Base-by-base conservation (phyloP, 2,888 invertebrate species). In the Agrochola circellaris region DNA sequence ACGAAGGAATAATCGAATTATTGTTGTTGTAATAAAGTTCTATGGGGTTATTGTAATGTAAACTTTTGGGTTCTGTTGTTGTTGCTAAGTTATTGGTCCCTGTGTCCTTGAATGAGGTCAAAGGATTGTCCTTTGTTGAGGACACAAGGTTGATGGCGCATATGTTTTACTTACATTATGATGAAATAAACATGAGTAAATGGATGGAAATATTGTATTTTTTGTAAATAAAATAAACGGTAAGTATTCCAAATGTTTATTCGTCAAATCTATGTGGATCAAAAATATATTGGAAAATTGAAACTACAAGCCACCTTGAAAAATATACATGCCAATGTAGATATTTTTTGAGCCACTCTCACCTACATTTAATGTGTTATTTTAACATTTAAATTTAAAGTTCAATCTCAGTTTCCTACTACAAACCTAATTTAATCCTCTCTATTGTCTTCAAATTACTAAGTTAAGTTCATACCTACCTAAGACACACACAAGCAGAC, bases 71-170 rank as follows among this genome's bases (percentile, higher is more conserved):
- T 69, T 66, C 30, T n/a, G 58, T 51, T 72, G 26, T 68, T n/a
- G 62, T 69, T 64, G 69, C 26, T 8, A 45, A 51, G 73, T 54
- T 68, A 70, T 75, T 70, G 56, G 56, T 11, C 30, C 11, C 2
- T 56, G 17, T 70, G 82, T 62, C 77, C 73, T 83, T 77, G 42
- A 54, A 62, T 42, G 15, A 61, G 68, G 67, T 69, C 54, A 69
- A 38, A 1, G 45, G 51, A 0, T 26, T 76, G 62, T 56, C 26
- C 82, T 67, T 77, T 38, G 56, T 56, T 17, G 23, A 58, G 54
- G 54, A 67, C 61, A 60, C 38, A 17, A 23, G 71, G 45, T 79
- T 51, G n/a, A 20, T 64, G 34, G 20, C 45, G 7, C 20, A 42
- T 56, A 23, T 56, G 30, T 62, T 70, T 42, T 68, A 42, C 13